phyloP scores from a whole-genome alignment of 2,797 vertebrate species.

The Diplodus sargus region DNA sequence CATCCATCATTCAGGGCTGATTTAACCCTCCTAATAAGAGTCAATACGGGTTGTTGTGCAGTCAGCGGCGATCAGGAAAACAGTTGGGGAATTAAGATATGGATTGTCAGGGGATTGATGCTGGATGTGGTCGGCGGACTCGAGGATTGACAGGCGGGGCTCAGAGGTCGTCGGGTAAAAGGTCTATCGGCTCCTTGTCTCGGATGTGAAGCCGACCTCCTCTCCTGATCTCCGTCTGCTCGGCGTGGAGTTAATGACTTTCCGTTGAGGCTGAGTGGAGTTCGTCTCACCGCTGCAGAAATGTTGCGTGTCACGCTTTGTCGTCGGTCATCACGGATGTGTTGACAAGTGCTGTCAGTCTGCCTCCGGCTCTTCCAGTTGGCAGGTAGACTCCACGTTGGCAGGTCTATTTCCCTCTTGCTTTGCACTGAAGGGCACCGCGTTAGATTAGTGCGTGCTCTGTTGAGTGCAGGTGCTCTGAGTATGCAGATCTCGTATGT shows the following conservation, averaged over 20 bases:
- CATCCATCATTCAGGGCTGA: constrained; percentile 67
- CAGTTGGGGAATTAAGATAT: constrained; percentile 42
- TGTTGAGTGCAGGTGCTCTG: constrained; percentile 48
- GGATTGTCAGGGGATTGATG: constrained; percentile 31
- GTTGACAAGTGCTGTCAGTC: constrained; percentile 63
- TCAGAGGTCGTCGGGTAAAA: constrained; percentile 52
- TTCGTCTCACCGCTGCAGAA: constrained; percentile 30
- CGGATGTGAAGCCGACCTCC: constrained; percentile 17
- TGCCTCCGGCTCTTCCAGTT: constrained; percentile 56
- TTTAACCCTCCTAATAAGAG: constrained; percentile 41
- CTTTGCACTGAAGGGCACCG: constrained; percentile 38
- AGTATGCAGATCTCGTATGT: constrained; percentile 35
- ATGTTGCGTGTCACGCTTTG: constrained; percentile 52
- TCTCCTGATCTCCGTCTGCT: constrained; percentile 27
- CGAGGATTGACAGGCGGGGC: constrained; percentile 44
- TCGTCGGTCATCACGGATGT: constrained; percentile 43
- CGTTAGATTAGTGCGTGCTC: constrained; percentile 24
- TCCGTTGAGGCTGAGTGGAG: constrained; percentile 5
- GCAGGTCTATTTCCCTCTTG: constrained; percentile 60
- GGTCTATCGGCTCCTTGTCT: constrained; percentile 28
- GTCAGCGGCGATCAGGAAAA: constrained; percentile 25
- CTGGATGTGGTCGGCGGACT: constrained; percentile 39
- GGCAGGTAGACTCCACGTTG: constrained; percentile 58
- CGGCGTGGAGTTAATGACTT: constrained; percentile 24
- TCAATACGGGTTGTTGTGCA: constrained; percentile 33